phyloP scores from a whole-genome alignment of 2,113 vertebrate species.

The Miniopterus natalensis region DNA sequence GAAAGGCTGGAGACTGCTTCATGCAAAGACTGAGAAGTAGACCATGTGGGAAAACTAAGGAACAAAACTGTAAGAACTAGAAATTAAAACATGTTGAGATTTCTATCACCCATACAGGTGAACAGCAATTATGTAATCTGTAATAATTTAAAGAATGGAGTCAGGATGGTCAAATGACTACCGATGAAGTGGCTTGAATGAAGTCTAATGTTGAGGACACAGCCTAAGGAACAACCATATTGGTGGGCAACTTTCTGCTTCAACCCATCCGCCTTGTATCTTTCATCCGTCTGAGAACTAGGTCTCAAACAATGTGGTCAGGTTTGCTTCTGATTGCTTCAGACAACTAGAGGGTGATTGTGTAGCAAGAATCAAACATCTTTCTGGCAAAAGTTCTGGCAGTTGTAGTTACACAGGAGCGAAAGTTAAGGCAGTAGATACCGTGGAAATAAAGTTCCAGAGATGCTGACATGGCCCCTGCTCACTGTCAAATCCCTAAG shows the following conservation, averaged over 20 bases:
- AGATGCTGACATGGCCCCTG: neutral
- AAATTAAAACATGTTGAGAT: neutral
- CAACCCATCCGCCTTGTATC: neutral
- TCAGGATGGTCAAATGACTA: neutral
- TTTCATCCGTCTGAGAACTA: neutral
- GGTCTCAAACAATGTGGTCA: neutral
- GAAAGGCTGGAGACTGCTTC: neutral
- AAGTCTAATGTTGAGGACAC: neutral
- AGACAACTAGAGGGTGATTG: neutral
- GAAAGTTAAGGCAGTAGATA: constrained; percentile 17
- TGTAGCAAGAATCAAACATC: neutral
- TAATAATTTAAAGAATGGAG: neutral
- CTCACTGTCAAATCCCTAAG: neutral
- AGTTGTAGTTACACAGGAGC: neutral
- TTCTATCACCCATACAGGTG: neutral
- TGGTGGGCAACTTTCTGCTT: neutral
- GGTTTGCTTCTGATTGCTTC: constrained; percentile 37
- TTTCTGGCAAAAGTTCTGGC: neutral
- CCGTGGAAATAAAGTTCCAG: neutral
- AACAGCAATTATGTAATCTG: neutral
- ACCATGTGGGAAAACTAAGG: neutral
- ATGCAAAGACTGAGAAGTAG: neutral
- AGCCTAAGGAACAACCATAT: neutral
- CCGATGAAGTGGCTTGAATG: neutral
- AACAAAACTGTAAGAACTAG: neutral